Evolutionary conservation across 2,888 invertebrate species (phyloP).

Genomic region (Plutella xylostella): DNA sequence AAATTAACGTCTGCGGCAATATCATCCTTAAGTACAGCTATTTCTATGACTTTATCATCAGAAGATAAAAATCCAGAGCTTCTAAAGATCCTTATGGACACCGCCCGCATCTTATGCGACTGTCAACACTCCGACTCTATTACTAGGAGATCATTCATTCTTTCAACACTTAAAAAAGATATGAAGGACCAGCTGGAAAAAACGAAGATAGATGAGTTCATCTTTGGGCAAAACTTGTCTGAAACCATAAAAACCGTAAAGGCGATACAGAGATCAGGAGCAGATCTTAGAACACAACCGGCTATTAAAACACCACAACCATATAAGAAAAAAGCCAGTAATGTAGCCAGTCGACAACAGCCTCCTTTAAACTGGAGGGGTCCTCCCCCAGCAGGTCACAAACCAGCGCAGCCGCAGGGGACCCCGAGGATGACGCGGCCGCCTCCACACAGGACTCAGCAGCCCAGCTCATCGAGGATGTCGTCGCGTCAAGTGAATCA

Average conservation of each 20-base stretch:
- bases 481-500: constrained; percentile 1
- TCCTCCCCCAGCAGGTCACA: constrained; percentile 10
- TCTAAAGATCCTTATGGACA: constrained; percentile 15
- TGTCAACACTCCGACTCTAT: constrained; percentile 15
- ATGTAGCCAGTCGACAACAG: not conserved
- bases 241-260: constrained; percentile 19
- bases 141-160: constrained; percentile 13
- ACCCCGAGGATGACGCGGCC: constrained; percentile 2
- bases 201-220: constrained; percentile 8
- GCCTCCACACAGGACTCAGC: constrained; percentile 3
- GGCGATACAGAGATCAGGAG: constrained; percentile 15
- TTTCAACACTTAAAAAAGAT: constrained; percentile 17
- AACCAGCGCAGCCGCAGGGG: constrained; percentile 9
- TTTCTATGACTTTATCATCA: constrained; percentile 9
- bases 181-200: constrained; percentile 16
- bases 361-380: constrained; percentile 13
- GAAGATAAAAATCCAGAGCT: not conserved
- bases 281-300: not conserved
- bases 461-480: not conserved
- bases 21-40: constrained; percentile 14
- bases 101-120: constrained; percentile 14
- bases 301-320: too few relatives aligned
- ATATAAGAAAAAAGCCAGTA: not conserved
- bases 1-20: constrained; percentile 18
- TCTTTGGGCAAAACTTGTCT: constrained; percentile 17